Evolutionary conservation across 1,140 invertebrate genomes (phyloP).

Genomic region (Pachyrhynchus sulphureomaculatus): DNA sequence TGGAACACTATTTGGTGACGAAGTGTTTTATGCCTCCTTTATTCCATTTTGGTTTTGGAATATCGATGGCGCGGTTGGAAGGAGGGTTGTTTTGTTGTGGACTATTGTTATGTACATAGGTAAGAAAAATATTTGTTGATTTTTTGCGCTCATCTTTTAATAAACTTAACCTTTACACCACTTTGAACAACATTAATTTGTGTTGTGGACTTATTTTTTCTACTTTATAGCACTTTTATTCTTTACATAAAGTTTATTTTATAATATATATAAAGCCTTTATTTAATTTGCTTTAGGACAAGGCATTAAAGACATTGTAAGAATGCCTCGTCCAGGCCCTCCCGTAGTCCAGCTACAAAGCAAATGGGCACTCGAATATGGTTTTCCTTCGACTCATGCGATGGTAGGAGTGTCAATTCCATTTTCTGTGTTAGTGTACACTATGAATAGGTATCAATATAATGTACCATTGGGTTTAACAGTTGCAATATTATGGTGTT

Average conservation of each 20-base stretch:
- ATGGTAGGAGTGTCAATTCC: constrained; percentile 87
- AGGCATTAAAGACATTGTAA: constrained; percentile 82
- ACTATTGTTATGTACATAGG: constrained; percentile 82
- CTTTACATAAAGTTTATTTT: no score
- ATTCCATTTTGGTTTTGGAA: constrained; percentile 94
- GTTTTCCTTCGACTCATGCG: constrained; percentile 92
- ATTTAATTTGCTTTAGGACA: no score
- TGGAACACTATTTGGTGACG: constrained; percentile 83
- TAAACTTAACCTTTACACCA: background rate
- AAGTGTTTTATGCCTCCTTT: constrained; percentile 83
- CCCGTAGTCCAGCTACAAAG: constrained; percentile 80
- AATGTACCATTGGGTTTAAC: constrained; percentile 58
- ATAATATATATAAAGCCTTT: no score
- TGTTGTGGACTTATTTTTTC: no score
- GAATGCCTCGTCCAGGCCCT: constrained; percentile 81
- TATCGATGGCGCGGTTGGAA: constrained; percentile 78
- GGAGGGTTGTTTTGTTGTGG: constrained; percentile 82
- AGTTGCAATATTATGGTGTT: constrained; percentile 67
- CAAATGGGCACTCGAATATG: constrained; percentile 88
- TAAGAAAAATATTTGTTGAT: no score
- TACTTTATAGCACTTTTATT: no score
- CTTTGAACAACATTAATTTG: no score
- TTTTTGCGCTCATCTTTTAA: background rate
- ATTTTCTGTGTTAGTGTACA: constrained; percentile 79
- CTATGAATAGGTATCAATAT: constrained; percentile 78